Percentiles rank a stretch among this genome's conserved stretches.
phyloP scores from a whole-genome alignment of 1,140 invertebrate genomes.

The Drosophila takahashii region DNA sequence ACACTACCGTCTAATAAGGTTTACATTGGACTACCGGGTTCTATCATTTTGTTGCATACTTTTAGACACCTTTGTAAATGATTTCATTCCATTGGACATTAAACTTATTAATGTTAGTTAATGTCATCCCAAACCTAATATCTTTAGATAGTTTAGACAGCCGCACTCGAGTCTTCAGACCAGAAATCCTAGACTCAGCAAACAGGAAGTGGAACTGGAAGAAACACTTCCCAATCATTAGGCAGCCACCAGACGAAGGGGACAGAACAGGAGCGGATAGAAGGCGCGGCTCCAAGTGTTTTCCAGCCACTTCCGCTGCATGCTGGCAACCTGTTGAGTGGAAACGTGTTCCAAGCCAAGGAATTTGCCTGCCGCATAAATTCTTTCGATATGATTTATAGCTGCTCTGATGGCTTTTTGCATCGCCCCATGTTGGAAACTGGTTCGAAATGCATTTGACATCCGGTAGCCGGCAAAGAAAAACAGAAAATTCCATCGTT shows the following conservation, averaged over 20 bases:
- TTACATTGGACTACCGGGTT: too few relatives aligned
- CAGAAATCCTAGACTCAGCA: conserved; percentile 36
- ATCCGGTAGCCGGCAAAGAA: conserved; percentile 52
- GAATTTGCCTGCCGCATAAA: conserved; percentile 74
- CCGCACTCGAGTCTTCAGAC: background rate
- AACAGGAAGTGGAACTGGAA: conserved; percentile 63
- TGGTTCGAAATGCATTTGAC: conserved; percentile 64
- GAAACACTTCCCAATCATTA: conserved; percentile 67
- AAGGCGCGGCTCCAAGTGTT: conserved; percentile 17
- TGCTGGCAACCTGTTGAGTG: conserved; percentile 53
- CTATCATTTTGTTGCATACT: background rate
- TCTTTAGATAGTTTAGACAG: background rate
- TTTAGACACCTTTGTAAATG: background rate
- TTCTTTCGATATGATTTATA: conserved; percentile 73
- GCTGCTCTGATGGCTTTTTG: conserved; percentile 8
- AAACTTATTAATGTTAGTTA: background rate
- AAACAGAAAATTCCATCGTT: conserved; percentile 36
- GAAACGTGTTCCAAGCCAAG: conserved; percentile 58
- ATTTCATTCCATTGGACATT: background rate
- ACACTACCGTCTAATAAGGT: background rate
- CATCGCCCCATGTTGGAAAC: conserved; percentile 42
- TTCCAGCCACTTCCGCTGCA: conserved; percentile 65
- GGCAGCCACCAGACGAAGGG: background rate
- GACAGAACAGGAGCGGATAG: conserved; percentile 2
- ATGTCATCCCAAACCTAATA: background rate